Base-by-base conservation (phyloP, 35 echinoderm and acorn worm species). In the Lytechinus variegatus region DNA sequence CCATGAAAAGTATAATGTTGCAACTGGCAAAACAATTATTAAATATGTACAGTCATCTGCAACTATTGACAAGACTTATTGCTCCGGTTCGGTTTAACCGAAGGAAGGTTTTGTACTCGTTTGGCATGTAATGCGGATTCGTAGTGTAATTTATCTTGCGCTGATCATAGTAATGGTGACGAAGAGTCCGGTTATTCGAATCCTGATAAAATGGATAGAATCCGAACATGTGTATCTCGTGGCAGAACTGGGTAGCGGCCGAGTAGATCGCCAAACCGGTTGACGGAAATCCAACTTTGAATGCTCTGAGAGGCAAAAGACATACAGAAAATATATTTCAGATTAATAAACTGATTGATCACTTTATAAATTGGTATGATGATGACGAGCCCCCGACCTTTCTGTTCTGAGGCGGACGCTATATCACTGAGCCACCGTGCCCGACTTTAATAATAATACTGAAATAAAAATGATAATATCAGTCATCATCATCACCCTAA, bases 231-330 rank as follows among this genome's bases (percentile, higher is more conserved):
- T 66, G 27, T 33, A 95, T 95, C 19, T 53, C 27, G 71, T 95
- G 28, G 29, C 94, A 95, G n/a, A 95, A 53, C 9, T 71, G 94
- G 3, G 66, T 86, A n/a, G 94, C 94, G 53, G 86, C 86, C 29
- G 94, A 72, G 61, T 95, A 95, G 10, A 95, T 24, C 21, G 86
- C 61, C 10, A 95, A 44, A 52, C 94, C 94, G 10, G 94, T 87
- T 54, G 94, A 87, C 10, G 94, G 94, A 21, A 86, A 86, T 52
- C 72, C 14, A 9, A 95, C 86, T 24, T 53, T 66, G 71, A 66
- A 95, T 33, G 72, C 61, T 27, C 94, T 95, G 3, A 53, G 11
- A 6, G 27, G 52, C 2, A 89, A 89, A 53, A 89, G 14, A 90
- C 8, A 52, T 9, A 88, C 33, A 44, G 2, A 44, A 44, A 44